These are phyloP conservation scores for Drosophila dives DNA, from an alignment of 2,888 invertebrate genomes.

Conservation along the genomic window DNA sequence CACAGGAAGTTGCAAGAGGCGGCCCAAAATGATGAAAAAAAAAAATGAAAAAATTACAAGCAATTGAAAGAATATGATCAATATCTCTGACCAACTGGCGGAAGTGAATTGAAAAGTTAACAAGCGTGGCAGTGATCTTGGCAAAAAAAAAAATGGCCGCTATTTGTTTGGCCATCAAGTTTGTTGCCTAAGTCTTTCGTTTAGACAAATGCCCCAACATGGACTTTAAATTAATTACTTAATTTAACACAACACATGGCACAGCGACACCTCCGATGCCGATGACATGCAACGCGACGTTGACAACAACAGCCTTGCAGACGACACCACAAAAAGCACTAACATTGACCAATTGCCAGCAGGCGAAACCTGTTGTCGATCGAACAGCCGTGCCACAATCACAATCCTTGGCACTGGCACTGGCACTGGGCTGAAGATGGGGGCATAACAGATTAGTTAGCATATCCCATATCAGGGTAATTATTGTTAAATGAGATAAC, in stretches of 20 bases:
- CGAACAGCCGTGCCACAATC: conserved; percentile 25
- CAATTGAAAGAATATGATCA: conserved; percentile 67
- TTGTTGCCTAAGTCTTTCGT: conserved; percentile 73
- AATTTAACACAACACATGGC: conserved; percentile 76
- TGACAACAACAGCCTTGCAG: conserved; percentile 43
- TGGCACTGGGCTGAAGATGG: conserved; percentile 43
- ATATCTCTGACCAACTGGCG: conserved; percentile 61
- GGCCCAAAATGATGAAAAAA: conserved; percentile 31
- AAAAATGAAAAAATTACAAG: conserved; percentile 56
- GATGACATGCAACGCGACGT: conserved; percentile 54
- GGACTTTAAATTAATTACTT: conserved; percentile 80
- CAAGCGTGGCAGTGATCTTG: conserved; percentile 47
- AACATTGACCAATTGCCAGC: conserved; percentile 62
- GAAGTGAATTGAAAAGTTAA: conserved; percentile 69
- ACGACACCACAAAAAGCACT: conserved; percentile 73
- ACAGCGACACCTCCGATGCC: conserved; percentile 69
- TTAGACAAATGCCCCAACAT: conserved; percentile 72
- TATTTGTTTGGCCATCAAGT: conserved; percentile 34
- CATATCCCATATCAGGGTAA: conserved; percentile 85
- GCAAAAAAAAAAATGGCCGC: conserved; percentile 39
- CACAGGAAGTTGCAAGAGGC: conserved; percentile 63
- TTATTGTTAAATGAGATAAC: conserved; percentile 85
- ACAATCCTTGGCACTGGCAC: conserved; percentile 9
- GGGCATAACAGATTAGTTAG: conserved; percentile 84
- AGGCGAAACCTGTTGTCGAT: conserved; percentile 63